Conservation (phyloP, 2,888 invertebrate species). For the Palloptera scutellata region DNA sequence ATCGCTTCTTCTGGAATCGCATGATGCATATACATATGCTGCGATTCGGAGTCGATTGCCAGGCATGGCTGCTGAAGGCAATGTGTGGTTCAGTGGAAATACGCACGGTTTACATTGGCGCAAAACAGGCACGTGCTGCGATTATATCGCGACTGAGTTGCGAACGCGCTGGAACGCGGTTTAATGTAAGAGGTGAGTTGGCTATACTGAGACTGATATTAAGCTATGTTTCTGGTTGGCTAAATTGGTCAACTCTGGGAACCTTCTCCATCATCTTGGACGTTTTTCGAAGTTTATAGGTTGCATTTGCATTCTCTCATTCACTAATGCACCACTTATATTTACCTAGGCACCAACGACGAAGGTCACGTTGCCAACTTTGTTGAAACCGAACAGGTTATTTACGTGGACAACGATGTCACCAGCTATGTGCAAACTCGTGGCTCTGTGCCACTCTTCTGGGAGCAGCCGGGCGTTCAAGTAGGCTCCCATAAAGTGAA, state of each 20-base stretch:
- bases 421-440: slow-evolving; percentile 91
- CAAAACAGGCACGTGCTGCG: slow-evolving; percentile 92
- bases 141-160: slow-evolving; percentile 95
- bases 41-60: slow-evolving; percentile 89
- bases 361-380: slow-evolving; percentile 99
- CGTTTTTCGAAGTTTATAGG: too few species aligned
- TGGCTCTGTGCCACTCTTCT: slow-evolving; percentile 97
- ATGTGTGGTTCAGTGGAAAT: slow-evolving; percentile 99
- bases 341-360: slow-evolving; percentile 82
- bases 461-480: slow-evolving; percentile 99
- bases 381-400: slow-evolving; percentile 99
- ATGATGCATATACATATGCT: slow-evolving; percentile 93
- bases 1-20: slow-evolving; percentile 98
- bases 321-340: too few species aligned
- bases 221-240: too few species aligned
- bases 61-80: slow-evolving; percentile 90
- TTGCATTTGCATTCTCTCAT: too few species aligned
- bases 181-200: slow-evolving; percentile 83
- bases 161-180: slow-evolving; percentile 97
- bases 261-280: too few species aligned
- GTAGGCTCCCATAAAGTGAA: slow-evolving; percentile 99
- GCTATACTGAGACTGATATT: too few species aligned
- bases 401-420: slow-evolving; percentile 88
- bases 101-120: slow-evolving; percentile 97
- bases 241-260: too few species aligned